phyloP scores from a whole-genome alignment of 2,113 vertebrate species.

The Malurus cyaneus region DNA sequence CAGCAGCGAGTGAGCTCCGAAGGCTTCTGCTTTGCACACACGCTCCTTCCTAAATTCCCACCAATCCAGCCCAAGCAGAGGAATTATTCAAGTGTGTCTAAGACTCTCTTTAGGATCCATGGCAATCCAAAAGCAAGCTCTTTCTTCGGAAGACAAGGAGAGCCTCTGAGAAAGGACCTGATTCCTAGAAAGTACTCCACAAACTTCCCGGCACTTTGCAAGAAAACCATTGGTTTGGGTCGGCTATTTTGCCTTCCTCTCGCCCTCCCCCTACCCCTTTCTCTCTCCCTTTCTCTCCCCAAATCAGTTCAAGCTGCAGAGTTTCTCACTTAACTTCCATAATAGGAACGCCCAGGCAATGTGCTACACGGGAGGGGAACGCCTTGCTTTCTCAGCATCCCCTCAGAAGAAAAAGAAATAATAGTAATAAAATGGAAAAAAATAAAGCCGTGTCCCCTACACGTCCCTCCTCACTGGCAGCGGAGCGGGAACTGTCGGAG shows the following conservation, averaged over 20 bases:
- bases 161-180: conserved; percentile 45
- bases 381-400: neutral
- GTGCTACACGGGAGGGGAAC: conserved; percentile 26
- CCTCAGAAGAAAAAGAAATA: neutral
- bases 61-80: conserved; percentile 61
- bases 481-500: conserved; percentile 23
- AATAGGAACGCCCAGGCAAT: conserved; percentile 52
- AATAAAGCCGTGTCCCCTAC: neutral
- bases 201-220: conserved; percentile 73
- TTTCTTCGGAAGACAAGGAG: conserved; percentile 68
- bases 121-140: conserved; percentile 68
- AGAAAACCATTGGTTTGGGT: conserved; percentile 59
- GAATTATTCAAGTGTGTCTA: conserved; percentile 65
- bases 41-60: conserved; percentile 68
- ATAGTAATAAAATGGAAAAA: neutral
- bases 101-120: conserved; percentile 63
- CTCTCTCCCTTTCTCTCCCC: conserved; percentile 13
- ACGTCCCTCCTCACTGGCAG: conserved; percentile 22
- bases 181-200: conserved; percentile 75
- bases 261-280: conserved; percentile 42
- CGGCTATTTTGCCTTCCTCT: conserved; percentile 14
- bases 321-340: conserved; percentile 74
- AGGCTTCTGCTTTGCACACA: conserved; percentile 58
- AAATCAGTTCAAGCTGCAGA: conserved; percentile 69
- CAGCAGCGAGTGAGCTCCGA: conserved; percentile 36